Evolutionary conservation across 2,797 vertebrate species (phyloP).

Genomic region (Lithobates sylvaticus): DNA sequence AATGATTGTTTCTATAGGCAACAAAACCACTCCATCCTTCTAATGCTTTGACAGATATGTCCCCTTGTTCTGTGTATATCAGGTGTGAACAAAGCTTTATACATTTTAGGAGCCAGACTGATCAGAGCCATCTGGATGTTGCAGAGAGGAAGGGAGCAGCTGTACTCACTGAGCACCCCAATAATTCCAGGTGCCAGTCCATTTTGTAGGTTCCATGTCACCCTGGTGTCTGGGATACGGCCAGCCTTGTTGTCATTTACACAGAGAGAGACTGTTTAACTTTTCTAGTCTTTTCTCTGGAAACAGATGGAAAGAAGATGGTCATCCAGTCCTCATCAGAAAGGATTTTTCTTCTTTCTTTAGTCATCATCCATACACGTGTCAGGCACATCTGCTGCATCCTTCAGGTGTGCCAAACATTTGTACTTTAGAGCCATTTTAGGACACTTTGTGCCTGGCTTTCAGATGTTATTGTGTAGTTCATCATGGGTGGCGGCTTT

Average conservation of each 20-base stretch:
- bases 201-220: background rate
- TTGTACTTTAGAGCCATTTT: background rate
- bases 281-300: background rate
- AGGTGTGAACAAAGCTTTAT: background rate
- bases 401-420: constrained; percentile 17
- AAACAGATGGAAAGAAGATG: constrained; percentile 13
- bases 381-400: background rate
- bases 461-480: background rate
- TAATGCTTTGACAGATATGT: background rate
- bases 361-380: background rate
- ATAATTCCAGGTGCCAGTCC: background rate
- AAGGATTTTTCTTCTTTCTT: background rate
- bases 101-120: background rate
- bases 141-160: background rate
- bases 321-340: background rate
- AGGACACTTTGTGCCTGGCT: constrained; percentile 22
- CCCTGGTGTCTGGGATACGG: background rate
- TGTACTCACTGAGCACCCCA: background rate
- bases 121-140: background rate
- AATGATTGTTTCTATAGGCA: background rate
- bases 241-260: background rate
- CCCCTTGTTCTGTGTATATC: background rate
- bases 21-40: background rate
- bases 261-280: background rate
- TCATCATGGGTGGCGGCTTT: background rate